These are phyloP conservation scores for Stramonita haemastoma DNA, from an alignment of 2,888 invertebrate genomes.

Conservation along the genomic window DNA sequence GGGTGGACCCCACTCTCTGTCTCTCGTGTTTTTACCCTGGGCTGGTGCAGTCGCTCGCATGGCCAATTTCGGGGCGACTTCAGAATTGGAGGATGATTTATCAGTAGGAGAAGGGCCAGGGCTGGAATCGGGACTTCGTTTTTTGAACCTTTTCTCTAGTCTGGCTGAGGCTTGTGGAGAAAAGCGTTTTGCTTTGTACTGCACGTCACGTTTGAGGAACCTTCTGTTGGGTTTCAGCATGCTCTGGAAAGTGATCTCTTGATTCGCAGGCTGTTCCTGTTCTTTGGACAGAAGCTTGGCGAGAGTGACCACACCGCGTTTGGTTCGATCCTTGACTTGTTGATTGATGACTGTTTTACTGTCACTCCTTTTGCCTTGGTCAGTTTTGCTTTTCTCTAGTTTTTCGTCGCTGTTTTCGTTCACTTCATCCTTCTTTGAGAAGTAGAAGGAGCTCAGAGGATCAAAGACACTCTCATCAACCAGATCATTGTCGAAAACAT, in stretches of 20 bases:
- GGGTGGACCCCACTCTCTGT: slow-evolving; percentile 29
- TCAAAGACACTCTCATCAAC: slow-evolving; percentile 28
- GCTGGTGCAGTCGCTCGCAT: not conserved
- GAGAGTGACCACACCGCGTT: not conserved
- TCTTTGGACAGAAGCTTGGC: not conserved
- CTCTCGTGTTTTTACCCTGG: not conserved
- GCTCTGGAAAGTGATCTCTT: not conserved
- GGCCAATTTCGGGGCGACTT: not conserved
- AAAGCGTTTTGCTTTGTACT: slow-evolving; percentile 31
- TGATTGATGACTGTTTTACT: not conserved
- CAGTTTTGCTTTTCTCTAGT: not conserved
- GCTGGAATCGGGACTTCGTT: slow-evolving; percentile 15
- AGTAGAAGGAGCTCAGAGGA: slow-evolving; percentile 26
- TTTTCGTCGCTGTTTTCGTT: not conserved
- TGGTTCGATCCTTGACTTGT: not conserved
- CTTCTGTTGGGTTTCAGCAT: not conserved
- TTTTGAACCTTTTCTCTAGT: slow-evolving; percentile 26
- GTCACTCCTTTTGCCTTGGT: not conserved
- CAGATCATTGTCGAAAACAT: not conserved
- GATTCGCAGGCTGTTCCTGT: not conserved
- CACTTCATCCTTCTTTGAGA: not conserved
- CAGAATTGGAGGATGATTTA: not conserved
- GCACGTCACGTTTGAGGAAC: not conserved
- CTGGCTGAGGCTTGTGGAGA: slow-evolving; percentile 28
- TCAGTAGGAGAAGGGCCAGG: not conserved